Evolutionary conservation across 2,113 vertebrate species (phyloP), one percentile per base, ranked within the genome.

Genomic region (Syrrhaptes paradoxus): DNA sequence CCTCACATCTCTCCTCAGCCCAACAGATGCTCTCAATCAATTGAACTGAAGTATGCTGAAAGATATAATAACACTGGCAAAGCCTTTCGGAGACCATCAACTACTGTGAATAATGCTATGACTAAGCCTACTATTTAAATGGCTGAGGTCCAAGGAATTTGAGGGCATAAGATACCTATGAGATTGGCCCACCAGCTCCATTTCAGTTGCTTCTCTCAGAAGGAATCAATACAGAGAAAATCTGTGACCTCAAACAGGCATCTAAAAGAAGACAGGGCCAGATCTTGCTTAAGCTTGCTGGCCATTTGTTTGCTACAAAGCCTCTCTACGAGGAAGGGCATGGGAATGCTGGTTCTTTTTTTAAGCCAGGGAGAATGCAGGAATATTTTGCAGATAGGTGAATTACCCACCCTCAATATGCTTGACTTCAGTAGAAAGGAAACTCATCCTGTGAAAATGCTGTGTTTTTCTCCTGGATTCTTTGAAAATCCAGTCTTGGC

Each of bases 391-490:
- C 61, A 89, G 84, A 89, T 41, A 89, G 45, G 52, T 83, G 72
- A 90, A 83, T 89, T 86, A 63, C 24, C 38, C 34, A 12, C 59
- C 67, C 29, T 92, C 80, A 75, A 4, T 80, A 45, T 66, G 58
- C 36, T 88, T 90, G 72, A 92, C 34, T 32, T 97, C 72, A 88
- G 86, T 41, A 67, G 73, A 84, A 95, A 87, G 84, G 77, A 95
- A 95, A 95, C 22, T 72, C 80, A 90, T 93, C 94, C 94, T 81
- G 68, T 75, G 80, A 93, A 97, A 95, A 94, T 72, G 81, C 29
- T 41, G 26, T n/a, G 48, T 59, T 96, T 95, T 94, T 59, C 70
- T 81, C 49, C 70, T 95, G 87, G 52, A 84, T 92, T 77, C 68
- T 81, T 81, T 89, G 73, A 91, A 90, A 96, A 93, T 92, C 68